Percentiles rank a stretch among this genome's conserved stretches.
Evolutionary conservation across 2,113 vertebrate genomes (phyloP).

Genomic region (Typhlomys cinereus): DNA sequence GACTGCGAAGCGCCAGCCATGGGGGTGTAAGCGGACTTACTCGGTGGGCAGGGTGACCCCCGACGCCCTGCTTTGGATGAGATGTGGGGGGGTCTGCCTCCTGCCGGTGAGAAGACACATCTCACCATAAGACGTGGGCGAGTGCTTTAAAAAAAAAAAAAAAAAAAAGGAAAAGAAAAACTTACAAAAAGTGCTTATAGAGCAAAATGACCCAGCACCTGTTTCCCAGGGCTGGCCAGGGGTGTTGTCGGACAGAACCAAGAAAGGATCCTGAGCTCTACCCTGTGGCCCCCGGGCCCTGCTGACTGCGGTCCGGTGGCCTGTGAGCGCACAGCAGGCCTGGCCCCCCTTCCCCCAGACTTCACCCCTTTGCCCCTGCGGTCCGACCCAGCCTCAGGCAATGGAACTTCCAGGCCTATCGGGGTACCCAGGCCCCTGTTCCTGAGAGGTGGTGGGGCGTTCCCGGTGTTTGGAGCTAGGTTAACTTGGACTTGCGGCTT

Average conservation of each 20-base stretch:
- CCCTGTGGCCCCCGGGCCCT: not conserved
- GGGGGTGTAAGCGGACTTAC: not conserved
- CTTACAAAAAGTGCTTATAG: not conserved
- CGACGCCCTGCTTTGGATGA: too few relatives aligned
- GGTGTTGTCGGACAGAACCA: not conserved
- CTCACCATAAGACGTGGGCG: not conserved
- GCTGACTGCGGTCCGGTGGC: not conserved
- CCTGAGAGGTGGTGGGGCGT: not conserved
- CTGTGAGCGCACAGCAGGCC: not conserved
- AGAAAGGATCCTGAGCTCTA: not conserved
- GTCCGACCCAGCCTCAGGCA: not conserved
- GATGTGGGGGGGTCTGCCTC: too few relatives aligned
- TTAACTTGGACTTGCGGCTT: not conserved
- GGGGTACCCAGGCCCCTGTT: not conserved
- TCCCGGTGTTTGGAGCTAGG: not conserved
- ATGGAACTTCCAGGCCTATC: too few relatives aligned
- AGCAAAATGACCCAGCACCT: not conserved
- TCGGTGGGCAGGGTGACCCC: not conserved
- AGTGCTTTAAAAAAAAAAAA: not conserved
- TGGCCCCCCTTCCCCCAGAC: not conserved
- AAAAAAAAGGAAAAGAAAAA: not conserved
- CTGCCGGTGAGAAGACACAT: too few relatives aligned
- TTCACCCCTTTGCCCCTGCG: not conserved
- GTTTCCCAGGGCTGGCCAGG: not conserved
- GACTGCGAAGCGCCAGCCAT: too few relatives aligned